Evolutionary conservation across 2,888 invertebrate genomes (phyloP).

Genomic region (Sussaba pulchella): DNA sequence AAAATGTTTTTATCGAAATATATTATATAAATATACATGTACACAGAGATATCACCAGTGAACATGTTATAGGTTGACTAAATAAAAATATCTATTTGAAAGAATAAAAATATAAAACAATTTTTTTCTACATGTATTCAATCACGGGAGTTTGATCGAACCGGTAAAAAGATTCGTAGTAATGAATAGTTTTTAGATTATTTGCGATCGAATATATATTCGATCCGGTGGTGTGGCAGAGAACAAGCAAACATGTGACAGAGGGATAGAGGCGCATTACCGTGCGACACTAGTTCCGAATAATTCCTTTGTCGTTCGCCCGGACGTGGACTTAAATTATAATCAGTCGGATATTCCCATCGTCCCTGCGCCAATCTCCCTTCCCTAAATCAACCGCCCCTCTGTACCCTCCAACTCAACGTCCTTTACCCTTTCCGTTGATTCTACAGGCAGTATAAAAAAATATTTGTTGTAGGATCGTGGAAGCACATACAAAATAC

Average conservation of each 20-base stretch:
- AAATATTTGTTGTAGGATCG: slow-evolving; percentile 13
- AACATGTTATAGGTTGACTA: no score
- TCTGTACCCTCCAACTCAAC: slow-evolving; percentile 30
- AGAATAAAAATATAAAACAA: no score
- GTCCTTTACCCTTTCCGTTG: slow-evolving; percentile 51
- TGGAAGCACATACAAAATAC: no score
- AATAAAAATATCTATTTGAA: no score
- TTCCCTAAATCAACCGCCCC: slow-evolving; percentile 36
- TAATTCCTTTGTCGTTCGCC: slow-evolving; percentile 68
- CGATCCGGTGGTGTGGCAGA: slow-evolving; percentile 2
- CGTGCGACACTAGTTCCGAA: slow-evolving; percentile 66
- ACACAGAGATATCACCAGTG: no score
- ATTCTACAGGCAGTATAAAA: slow-evolving; percentile 43
- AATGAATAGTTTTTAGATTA: no score
- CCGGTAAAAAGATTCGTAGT: no score
- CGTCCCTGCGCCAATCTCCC: slow-evolving; percentile 44
- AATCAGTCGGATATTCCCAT: slow-evolving; percentile 67
- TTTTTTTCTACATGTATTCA: no score
- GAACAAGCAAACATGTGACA: slow-evolving; percentile 38
- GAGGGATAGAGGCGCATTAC: slow-evolving; percentile 63
- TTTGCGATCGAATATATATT: slow-evolving; percentile 46
- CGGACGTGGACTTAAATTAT: slow-evolving; percentile 65
- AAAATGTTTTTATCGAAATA: no score
- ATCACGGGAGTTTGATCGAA: no score
- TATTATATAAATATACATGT: no score